phyloP scores from a whole-genome alignment of 2,797 vertebrate species.

The Tragelaphus eurycerus region DNA sequence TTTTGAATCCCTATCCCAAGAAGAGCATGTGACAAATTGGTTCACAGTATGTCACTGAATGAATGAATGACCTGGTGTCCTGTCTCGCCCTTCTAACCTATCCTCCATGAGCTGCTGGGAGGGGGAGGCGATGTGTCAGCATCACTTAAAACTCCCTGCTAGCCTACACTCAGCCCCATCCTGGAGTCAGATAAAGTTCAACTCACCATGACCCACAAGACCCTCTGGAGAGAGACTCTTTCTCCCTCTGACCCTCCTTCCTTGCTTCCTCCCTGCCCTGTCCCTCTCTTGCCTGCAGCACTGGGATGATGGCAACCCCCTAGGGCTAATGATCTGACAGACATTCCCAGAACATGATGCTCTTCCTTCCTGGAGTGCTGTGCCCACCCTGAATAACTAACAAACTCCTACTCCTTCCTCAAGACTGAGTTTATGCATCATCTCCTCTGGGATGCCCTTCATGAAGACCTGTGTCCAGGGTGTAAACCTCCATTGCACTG shows the following conservation, averaged over 20 bases:
- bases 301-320: background rate
- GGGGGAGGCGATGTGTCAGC: background rate
- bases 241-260: background rate
- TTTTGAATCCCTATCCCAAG: background rate
- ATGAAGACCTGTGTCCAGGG: background rate
- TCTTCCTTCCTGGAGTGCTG: background rate
- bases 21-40: background rate
- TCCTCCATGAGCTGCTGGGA: background rate
- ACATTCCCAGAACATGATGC: background rate
- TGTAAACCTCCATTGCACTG: background rate
- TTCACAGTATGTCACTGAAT: background rate
- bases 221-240: background rate
- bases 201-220: background rate
- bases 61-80: background rate
- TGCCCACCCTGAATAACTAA: background rate
- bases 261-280: background rate
- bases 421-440: background rate
- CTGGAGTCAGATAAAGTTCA: background rate
- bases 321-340: background rate
- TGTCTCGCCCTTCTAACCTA: background rate
- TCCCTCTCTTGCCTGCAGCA: background rate
- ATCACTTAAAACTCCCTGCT: background rate
- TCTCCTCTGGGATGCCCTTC: background rate
- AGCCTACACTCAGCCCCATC: background rate
- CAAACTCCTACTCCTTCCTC: background rate